These are phyloP conservation scores for Leguminivora glycinivorella DNA, from an alignment of 1,140 invertebrate species.

Conservation along the genomic window DNA sequence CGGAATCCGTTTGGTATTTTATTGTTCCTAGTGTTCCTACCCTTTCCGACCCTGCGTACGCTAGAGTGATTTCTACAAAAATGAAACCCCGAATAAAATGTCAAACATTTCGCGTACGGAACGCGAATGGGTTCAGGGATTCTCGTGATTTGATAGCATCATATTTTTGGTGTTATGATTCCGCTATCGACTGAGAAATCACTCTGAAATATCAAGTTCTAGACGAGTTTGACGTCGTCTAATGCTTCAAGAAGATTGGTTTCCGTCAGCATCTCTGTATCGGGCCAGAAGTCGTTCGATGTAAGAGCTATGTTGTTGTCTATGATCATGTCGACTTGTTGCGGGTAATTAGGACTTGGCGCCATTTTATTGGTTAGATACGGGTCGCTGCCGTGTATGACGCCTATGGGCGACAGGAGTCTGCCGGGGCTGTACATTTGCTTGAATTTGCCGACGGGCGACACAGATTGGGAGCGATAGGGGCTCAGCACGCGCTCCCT, in stretches of 20 bases:
- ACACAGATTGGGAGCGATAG: constrained; percentile 64
- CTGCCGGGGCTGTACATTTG: constrained; percentile 61
- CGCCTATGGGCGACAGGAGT: constrained; percentile 52
- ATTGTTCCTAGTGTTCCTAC: constrained; percentile 44
- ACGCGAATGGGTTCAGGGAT: constrained; percentile 39
- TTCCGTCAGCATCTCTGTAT: constrained; percentile 61
- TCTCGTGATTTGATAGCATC: constrained; percentile 3
- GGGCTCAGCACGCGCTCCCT: constrained; percentile 63
- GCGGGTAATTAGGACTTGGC: constrained; percentile 55
- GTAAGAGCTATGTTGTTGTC: constrained; percentile 52
- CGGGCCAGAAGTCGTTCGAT: constrained; percentile 62
- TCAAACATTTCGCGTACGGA: constrained; percentile 46
- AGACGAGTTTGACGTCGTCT: constrained; percentile 62
- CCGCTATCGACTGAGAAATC: constrained; percentile 53
- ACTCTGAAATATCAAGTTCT: constrained; percentile 46
- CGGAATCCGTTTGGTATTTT: constrained; percentile 57
- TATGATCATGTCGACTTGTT: constrained; percentile 51
- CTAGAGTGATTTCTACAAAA: constrained; percentile 62
- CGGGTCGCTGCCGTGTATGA: constrained; percentile 62
- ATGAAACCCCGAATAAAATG: constrained; percentile 40
- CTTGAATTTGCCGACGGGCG: constrained; percentile 57
- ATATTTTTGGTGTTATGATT: constrained; percentile 20
- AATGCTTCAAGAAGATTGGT: constrained; percentile 62
- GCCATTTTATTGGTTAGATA: constrained; percentile 67
- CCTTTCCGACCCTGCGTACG: constrained; percentile 57